These are phyloP conservation scores for Vannuccia rotundouncinata DNA, from an alignment of 2,888 invertebrate species.

Conservation along the genomic window DNA sequence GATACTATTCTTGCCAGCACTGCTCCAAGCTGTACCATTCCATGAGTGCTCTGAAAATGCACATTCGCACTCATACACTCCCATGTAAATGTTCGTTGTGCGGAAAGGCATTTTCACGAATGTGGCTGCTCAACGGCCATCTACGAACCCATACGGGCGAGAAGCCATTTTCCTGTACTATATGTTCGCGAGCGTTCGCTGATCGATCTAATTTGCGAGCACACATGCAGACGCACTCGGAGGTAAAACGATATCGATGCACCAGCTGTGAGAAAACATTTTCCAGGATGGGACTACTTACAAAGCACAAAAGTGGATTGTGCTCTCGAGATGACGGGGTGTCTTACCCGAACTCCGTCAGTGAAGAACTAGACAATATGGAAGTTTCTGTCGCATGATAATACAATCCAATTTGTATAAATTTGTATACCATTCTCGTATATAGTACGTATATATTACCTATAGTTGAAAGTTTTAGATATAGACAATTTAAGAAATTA, in stretches of 20 bases:
- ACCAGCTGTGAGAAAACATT: constrained; percentile 86
- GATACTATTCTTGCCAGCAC: constrained; percentile 82
- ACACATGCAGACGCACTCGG: constrained; percentile 92
- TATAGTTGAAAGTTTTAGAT: too few species aligned
- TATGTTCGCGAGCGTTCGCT: constrained; percentile 89
- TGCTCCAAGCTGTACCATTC: constrained; percentile 92
- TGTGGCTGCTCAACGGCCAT: constrained; percentile 94
- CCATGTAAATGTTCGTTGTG: constrained; percentile 93
- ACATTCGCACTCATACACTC: constrained; percentile 90
- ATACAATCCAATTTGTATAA: too few species aligned
- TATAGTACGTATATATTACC: too few species aligned
- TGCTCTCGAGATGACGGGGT: too few species aligned
- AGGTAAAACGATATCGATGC: constrained; percentile 93
- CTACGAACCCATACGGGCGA: constrained; percentile 95
- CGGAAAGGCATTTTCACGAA: constrained; percentile 91
- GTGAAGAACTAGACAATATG: too few species aligned
- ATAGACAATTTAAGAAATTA: too few species aligned
- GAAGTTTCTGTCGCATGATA: too few species aligned
- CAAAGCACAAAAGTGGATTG: constrained; percentile 89
- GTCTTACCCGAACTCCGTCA: too few species aligned
- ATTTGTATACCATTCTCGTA: too few species aligned
- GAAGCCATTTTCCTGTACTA: constrained; percentile 89
- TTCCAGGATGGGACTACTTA: constrained; percentile 85
- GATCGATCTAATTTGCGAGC: constrained; percentile 90
- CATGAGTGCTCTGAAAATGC: constrained; percentile 93